phyloP scores from a whole-genome alignment of 2,113 vertebrate species.

The Dasyornis broadbenti region DNA sequence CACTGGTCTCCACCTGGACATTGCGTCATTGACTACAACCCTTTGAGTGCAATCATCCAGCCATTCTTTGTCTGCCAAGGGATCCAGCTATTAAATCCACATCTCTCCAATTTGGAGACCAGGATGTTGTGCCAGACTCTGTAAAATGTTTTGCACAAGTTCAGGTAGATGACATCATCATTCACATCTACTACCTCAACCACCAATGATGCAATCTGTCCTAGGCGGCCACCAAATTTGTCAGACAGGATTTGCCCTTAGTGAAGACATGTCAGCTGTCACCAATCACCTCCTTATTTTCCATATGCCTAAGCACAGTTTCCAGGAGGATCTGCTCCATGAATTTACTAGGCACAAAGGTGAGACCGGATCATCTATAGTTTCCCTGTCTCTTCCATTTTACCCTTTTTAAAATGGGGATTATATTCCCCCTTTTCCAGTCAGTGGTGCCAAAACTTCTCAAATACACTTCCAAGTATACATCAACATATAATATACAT shows the following conservation, averaged over 20 bases:
- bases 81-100: not conserved
- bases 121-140: not conserved
- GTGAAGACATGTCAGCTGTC: not conserved
- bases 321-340: not conserved
- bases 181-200: not conserved
- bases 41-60: not conserved
- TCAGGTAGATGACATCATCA: not conserved
- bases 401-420: not conserved
- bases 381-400: not conserved
- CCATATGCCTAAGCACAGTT: not conserved
- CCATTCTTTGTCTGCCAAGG: not conserved
- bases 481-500: not conserved
- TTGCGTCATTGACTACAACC: not conserved
- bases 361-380: not conserved
- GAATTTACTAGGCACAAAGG: not conserved
- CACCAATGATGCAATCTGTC: not conserved
- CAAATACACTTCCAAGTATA: not conserved
- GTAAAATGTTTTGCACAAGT: not conserved
- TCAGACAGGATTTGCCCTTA: not conserved
- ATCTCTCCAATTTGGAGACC: not conserved
- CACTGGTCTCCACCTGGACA: not conserved
- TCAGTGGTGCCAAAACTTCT: not conserved
- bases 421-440: not conserved
- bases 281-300: not conserved
- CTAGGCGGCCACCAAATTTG: not conserved